phyloP scores from a whole-genome alignment of 2,888 invertebrate species.

The Cheilosia soror region DNA sequence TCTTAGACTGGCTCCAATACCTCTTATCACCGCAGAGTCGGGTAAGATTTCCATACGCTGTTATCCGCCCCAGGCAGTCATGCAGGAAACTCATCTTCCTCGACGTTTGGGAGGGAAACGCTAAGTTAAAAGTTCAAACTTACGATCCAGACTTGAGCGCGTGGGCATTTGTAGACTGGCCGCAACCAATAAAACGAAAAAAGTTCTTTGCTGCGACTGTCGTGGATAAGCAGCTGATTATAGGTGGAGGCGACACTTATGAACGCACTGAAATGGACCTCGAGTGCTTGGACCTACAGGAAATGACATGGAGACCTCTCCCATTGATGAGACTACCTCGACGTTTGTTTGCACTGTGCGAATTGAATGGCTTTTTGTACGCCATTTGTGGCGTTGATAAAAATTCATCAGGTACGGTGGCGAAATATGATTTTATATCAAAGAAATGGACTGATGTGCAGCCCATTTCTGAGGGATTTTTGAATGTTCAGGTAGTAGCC shows the following conservation, averaged over 20 bases:
- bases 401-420: too few species aligned
- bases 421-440: constrained; percentile 14
- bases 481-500: constrained; percentile 6
- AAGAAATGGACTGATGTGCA: constrained; percentile 14
- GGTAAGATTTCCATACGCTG: constrained; percentile 2
- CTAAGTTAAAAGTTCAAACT: constrained; percentile 18
- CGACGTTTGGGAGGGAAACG: not conserved
- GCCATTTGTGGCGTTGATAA: too few species aligned
- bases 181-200: constrained; percentile 1
- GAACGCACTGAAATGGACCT: not conserved
- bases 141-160: constrained; percentile 13
- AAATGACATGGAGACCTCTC: too few species aligned
- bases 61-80: not conserved
- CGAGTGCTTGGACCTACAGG: not conserved
- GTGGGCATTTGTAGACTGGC: constrained; percentile 9
- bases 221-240: constrained; percentile 20
- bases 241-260: constrained; percentile 4
- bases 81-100: not conserved
- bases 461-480: not conserved
- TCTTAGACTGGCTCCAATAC: constrained; percentile 41
- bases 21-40: constrained; percentile 2
- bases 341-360: too few species aligned
- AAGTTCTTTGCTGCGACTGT: constrained; percentile 21
- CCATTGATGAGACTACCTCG: too few species aligned
- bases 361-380: too few species aligned